These are phyloP conservation scores for Cebus imitator DNA, from an alignment of 2,113 vertebrate species.

Conservation along the genomic window DNA sequence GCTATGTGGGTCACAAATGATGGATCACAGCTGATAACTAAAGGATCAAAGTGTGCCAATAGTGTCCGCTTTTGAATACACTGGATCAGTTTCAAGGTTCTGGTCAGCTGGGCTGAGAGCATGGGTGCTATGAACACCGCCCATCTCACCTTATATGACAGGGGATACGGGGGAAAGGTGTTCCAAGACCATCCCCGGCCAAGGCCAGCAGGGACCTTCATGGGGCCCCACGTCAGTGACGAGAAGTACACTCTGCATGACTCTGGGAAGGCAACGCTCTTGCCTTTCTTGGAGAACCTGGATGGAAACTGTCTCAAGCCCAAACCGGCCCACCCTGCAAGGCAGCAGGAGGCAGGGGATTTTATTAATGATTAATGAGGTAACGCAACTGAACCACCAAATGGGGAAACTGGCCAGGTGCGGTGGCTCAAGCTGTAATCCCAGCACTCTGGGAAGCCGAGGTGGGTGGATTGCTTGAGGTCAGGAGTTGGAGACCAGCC, in stretches of 20 bases:
- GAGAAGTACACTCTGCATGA: neutral
- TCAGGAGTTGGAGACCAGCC: no score
- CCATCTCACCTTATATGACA: neutral
- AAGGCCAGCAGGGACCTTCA: neutral
- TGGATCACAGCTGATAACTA: neutral
- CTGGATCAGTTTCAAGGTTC: neutral
- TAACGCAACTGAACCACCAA: neutral
- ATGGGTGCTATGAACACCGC: neutral
- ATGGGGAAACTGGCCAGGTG: neutral
- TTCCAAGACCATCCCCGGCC: neutral
- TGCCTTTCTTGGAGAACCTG: neutral
- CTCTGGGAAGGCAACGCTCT: neutral
- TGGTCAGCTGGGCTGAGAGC: neutral
- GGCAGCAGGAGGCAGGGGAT: neutral
- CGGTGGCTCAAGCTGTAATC: no score
- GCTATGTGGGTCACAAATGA: neutral
- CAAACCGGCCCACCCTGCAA: no score
- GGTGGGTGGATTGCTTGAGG: no score
- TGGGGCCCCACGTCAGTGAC: fast-evolving
- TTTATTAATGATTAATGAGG: neutral
- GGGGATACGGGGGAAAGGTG: no score
- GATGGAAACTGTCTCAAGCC: neutral
- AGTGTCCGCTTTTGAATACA: neutral
- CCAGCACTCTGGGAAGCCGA: no score
- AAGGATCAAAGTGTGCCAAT: neutral